Evolutionary conservation across 2,888 invertebrate species (phyloP), one percentile per base, ranked within the genome.

Genomic region (Nezara viridula): DNA sequence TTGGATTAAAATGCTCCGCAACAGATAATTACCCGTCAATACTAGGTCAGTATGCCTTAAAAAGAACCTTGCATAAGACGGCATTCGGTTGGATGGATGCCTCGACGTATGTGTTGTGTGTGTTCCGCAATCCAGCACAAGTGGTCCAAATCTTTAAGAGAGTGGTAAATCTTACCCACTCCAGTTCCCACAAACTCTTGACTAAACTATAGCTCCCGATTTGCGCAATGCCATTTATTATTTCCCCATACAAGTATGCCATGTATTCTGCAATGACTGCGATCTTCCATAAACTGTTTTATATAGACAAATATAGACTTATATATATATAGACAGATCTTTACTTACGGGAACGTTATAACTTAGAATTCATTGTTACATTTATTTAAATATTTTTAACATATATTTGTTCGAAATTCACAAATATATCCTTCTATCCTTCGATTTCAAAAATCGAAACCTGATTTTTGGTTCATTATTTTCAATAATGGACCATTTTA

Each of bases 121-220:
- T 32, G 37, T 73, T 73, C 66, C 37, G 66, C 37, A 73, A 73
- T 73, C 66, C 66, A 37, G 0, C 19, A 5, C 66, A 73, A 73
- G 32, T 73, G 66, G 66, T 73, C 66, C 32, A 73, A 73, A 73
- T 73, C 66, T 37, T 73, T 7, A 73, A 73, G 66, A 73, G 66
- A 73, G 66, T 73, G 66, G 66, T 32, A 73, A 37, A 73, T 73
- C 66, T 73, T 5, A 37, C 19, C 24, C 66, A 73, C 19, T 73
- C 66, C 21, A 73, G 66, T 73, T 73, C 66, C 66, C 66, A 73
- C 66, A 73, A 73, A 19, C 66, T 73, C 66, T 37, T 37, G 32
- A 9, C 66, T 37, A 73, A 73, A 73, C 66, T 27, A 73, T 73
- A 37, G 37, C 21, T 37, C 7, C 19, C 19, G 7, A 37, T 37